These are phyloP conservation scores for Minunthozetes semirufus DNA, from an alignment of 2,888 invertebrate species.

Conservation along the genomic window DNA sequence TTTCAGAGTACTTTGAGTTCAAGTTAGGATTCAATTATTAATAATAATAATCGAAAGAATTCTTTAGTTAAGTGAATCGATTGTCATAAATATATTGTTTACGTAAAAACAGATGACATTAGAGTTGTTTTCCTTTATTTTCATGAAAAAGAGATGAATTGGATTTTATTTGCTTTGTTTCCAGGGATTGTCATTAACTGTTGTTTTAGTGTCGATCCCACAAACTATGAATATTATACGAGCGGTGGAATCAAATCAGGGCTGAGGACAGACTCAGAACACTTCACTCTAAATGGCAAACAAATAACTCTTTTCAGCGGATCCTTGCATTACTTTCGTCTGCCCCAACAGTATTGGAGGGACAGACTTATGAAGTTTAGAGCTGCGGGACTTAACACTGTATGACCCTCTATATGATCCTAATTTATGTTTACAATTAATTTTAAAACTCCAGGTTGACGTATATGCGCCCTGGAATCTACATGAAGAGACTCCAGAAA, in stretches of 20 bases:
- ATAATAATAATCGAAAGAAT: too few relatives aligned
- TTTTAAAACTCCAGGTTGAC: conserved; percentile 43
- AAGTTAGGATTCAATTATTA: too few relatives aligned
- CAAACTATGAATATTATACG: conserved; percentile 52
- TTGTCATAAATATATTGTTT: too few relatives aligned
- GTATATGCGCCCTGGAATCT: conserved; percentile 51
- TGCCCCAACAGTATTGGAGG: conserved; percentile 53
- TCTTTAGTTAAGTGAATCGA: too few relatives aligned
- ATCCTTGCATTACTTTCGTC: conserved; percentile 54
- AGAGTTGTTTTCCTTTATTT: too few relatives aligned
- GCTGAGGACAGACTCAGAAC: conserved; percentile 44
- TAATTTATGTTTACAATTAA: neutral
- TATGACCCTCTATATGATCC: conserved; percentile 43
- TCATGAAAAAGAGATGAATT: too few relatives aligned
- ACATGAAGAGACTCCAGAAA: conserved; percentile 48
- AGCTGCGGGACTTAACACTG: conserved; percentile 53
- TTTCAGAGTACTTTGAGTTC: too few relatives aligned
- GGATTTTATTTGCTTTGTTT: neutral
- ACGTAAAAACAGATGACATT: too few relatives aligned
- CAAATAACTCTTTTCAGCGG: conserved; percentile 50
- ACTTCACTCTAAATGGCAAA: conserved; percentile 42
- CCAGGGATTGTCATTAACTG: neutral
- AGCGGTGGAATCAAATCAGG: conserved; percentile 47
- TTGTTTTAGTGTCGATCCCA: neutral
- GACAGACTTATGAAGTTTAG: conserved; percentile 53